phyloP scores from a whole-genome alignment of 2,888 invertebrate genomes.

The Mechanitis messenoides region DNA sequence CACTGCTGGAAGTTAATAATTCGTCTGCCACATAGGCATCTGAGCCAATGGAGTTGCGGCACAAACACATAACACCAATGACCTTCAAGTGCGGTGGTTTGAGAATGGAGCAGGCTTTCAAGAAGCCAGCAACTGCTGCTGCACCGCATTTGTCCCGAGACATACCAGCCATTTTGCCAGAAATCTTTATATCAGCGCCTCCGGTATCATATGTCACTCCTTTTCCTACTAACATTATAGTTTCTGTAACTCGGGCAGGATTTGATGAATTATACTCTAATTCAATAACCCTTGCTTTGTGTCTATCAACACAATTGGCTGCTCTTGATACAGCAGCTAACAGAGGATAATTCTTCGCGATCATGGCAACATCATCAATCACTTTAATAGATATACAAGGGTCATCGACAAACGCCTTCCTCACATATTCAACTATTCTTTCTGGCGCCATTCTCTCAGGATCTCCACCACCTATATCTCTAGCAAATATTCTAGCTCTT shows the following conservation, averaged over 20 bases:
- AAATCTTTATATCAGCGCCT: constrained; percentile 84
- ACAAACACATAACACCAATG: constrained; percentile 86
- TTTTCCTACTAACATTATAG: constrained; percentile 89
- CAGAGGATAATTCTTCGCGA: constrained; percentile 86
- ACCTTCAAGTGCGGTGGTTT: constrained; percentile 86
- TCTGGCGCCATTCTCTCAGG: constrained; percentile 93
- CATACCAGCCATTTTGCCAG: constrained; percentile 88
- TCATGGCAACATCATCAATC: constrained; percentile 75
- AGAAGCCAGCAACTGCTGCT: constrained; percentile 91
- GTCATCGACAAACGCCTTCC: constrained; percentile 75
- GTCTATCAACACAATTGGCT: constrained; percentile 80
- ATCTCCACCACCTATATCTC: constrained; percentile 83
- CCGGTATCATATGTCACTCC: constrained; percentile 91
- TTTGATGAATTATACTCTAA: constrained; percentile 81
- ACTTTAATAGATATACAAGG: constrained; percentile 79
- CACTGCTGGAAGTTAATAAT: constrained; percentile 86
- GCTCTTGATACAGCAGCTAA: constrained; percentile 85
- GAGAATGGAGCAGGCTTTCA: constrained; percentile 83
- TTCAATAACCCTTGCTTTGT: constrained; percentile 77
- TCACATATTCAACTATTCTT: constrained; percentile 85
- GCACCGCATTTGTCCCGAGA: constrained; percentile 93
- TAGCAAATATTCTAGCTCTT: constrained; percentile 76
- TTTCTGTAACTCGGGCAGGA: constrained; percentile 74
- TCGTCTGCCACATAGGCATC: constrained; percentile 92
- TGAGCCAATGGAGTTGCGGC: constrained; percentile 90